Conservation (phyloP, 2,113 vertebrate genomes). For the Sorex araneus region DNA sequence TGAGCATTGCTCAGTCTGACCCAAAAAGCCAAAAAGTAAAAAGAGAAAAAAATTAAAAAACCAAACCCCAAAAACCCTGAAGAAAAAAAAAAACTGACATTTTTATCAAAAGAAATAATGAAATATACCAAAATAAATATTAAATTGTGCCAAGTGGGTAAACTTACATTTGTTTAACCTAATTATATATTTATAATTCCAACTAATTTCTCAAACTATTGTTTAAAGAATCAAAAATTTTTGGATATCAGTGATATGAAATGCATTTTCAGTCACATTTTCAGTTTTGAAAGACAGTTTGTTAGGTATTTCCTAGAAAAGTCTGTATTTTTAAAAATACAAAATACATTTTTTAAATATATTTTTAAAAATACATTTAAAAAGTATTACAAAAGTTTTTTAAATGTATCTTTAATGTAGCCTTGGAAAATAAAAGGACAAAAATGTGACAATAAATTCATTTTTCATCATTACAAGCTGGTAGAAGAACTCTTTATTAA, state of each 20-base stretch:
- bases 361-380: too few species aligned
- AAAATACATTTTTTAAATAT: background rate
- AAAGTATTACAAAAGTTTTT: background rate
- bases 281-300: conserved; percentile 17
- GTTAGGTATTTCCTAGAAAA: conserved; percentile 57
- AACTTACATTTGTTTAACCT: conserved; percentile 47
- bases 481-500: background rate
- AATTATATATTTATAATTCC: conserved; percentile 48
- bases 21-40: too few species aligned
- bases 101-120: too few species aligned
- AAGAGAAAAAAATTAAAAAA: too few species aligned
- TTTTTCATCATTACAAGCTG: conserved; percentile 3
- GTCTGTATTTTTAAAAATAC: too few species aligned
- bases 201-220: background rate
- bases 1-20: too few species aligned
- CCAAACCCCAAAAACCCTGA: too few species aligned
- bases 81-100: too few species aligned
- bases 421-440: background rate
- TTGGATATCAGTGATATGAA: background rate
- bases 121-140: conserved; percentile 36
- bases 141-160: background rate
- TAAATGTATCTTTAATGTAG: conserved; percentile 1
- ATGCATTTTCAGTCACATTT: background rate
- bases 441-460: too few species aligned
- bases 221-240: background rate